phyloP scores from a whole-genome alignment of 2,888 invertebrate species.

The Andrena marginata region DNA sequence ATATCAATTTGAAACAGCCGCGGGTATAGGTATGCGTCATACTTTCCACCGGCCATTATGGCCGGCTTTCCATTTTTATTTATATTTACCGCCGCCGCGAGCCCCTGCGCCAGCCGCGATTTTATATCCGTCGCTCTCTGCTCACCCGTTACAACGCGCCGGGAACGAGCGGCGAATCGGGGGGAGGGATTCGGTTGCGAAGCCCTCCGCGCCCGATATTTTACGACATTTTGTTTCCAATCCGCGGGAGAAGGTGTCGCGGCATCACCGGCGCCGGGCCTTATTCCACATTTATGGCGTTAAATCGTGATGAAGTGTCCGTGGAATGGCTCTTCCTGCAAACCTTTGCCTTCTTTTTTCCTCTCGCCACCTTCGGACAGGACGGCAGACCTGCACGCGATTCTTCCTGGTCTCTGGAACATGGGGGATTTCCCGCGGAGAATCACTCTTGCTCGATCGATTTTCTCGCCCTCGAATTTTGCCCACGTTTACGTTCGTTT shows the following conservation, averaged over 20 bases:
- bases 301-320: slow-evolving; percentile 77
- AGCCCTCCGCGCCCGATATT: slow-evolving; percentile 71
- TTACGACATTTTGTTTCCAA: slow-evolving; percentile 83
- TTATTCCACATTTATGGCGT: slow-evolving; percentile 78
- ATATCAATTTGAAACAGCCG: slow-evolving; percentile 82
- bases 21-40: slow-evolving; percentile 80
- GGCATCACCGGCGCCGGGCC: slow-evolving; percentile 71
- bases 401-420: slow-evolving; percentile 30
- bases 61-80: slow-evolving; percentile 84
- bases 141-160: slow-evolving; percentile 49
- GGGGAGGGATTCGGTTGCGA: not conserved
- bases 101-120: slow-evolving; percentile 43
- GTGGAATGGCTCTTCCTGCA: slow-evolving; percentile 65
- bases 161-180: slow-evolving; percentile 18
- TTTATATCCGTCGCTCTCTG: slow-evolving; percentile 65
- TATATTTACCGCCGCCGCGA: slow-evolving; percentile 78
- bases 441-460: slow-evolving; percentile 15
- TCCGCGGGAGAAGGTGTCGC: slow-evolving; percentile 68
- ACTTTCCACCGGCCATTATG: slow-evolving; percentile 82
- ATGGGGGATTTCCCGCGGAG: not conserved
- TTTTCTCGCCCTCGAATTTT: not conserved
- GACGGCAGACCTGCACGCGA: slow-evolving; percentile 7
- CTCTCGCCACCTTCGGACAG: slow-evolving; percentile 8
- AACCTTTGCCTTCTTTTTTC: slow-evolving; percentile 54
- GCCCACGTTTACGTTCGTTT: not conserved